Evolutionary conservation across 2,888 invertebrate species (phyloP), one percentile per base, ranked within the genome.

Genomic region (Melinaea marsaeus): DNA sequence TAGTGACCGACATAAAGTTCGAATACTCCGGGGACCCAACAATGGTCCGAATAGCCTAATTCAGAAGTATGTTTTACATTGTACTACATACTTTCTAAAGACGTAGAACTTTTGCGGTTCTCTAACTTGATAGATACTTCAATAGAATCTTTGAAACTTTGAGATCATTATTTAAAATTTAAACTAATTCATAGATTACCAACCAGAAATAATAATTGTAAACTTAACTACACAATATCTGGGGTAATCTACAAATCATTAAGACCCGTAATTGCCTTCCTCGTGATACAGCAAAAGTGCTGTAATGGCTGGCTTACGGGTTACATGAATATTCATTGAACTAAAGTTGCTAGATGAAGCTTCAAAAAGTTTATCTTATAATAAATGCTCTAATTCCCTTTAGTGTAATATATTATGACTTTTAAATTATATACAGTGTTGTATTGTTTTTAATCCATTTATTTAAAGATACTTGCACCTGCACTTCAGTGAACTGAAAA

Each of bases 281-380:
- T 51, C 56, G 57, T 77, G 80, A 75, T 79, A 76, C 73, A 68
- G 71, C 75, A 79, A 78, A 80, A 79, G 79, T 76, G 66, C 67
- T 75, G 72, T 79, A 80, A 80, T 80, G 77, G 80, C 78, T 79
- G 74, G 69, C 74, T 74, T 75, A 72, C 75, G 22, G 54, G 58
- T 56, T 73, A 72, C 74, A 82, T 84, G 81, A 84, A 84, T 85
- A 85, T 85, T 84, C 81, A 82, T 71, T 66, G 67, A 66, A 65
- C 74, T 76, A 73, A 79, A 78, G 75, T 78, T 78, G 75, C 73
- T 77, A 76, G 74, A 80, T 79, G 79, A 77, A 76, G 76, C 80
- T 79, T 83, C 79, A 79, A 82, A 82, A 80, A 75, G 77, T 75
- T 80, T 78, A 79, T 78, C 77, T 77, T 68, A 75, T 32, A 3